These are phyloP conservation scores for Hydrolagus affinis DNA, from an alignment of 2,113 vertebrate genomes.

Conservation along the genomic window DNA sequence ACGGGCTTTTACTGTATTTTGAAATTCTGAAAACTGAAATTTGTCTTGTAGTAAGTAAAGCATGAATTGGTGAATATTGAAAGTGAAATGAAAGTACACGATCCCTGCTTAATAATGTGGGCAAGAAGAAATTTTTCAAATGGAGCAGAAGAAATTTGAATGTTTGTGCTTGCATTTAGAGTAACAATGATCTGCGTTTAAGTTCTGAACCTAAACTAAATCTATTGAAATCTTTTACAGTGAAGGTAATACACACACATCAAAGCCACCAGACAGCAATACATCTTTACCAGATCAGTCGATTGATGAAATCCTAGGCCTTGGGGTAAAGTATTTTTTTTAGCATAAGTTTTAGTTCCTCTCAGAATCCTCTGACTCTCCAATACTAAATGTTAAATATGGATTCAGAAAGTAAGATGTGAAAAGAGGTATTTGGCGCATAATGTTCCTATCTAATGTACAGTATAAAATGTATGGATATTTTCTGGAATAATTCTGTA, in stretches of 20 bases:
- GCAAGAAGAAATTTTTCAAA: not conserved
- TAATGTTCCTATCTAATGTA: not conserved
- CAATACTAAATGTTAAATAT: not conserved
- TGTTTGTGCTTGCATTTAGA: not conserved
- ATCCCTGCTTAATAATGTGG: not conserved
- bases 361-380: not conserved
- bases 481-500: not conserved
- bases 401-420: not conserved
- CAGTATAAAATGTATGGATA: not conserved
- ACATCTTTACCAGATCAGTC: slow-evolving; percentile 76
- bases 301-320: slow-evolving; percentile 90
- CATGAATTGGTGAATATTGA: not conserved
- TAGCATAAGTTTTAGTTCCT: not conserved
- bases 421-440: not conserved
- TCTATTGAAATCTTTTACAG: slow-evolving; percentile 48
- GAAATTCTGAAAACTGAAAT: not conserved
- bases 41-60: not conserved
- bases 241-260: slow-evolving; percentile 64
- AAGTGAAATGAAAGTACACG: not conserved
- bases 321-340: slow-evolving; percentile 64
- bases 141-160: not conserved
- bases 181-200: slow-evolving; percentile 26
- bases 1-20: too few species aligned
- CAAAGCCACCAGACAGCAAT: slow-evolving; percentile 63
- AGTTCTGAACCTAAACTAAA: slow-evolving; percentile 37